A percentile compares a stretch with the other conserved stretches of the same genome.
Evolutionary conservation across 1,140 invertebrate species (phyloP).

Genomic region (Colletes latitarsis): DNA sequence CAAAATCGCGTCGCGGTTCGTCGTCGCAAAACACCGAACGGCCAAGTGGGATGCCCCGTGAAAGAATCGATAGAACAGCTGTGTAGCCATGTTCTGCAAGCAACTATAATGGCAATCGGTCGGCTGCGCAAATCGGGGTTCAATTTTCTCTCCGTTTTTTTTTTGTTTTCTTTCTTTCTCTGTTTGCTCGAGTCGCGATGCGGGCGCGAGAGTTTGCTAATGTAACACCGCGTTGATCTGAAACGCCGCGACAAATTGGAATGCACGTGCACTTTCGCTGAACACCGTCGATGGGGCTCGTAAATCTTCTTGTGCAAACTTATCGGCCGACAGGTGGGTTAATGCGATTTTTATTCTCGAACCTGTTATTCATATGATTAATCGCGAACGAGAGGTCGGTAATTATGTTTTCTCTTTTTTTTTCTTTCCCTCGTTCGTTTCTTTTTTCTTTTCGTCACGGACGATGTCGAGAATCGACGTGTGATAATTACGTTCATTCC

Average conservation of each 20-base stretch:
- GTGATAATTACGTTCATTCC: slow-evolving; percentile 24
- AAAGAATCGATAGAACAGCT: neutral
- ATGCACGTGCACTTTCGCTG: slow-evolving; percentile 39
- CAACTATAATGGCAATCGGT: neutral
- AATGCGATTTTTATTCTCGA: slow-evolving; percentile 49
- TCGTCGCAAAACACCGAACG: neutral
- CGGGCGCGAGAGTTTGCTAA: neutral
- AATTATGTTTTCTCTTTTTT: slow-evolving; percentile 36
- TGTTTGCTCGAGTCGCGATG: neutral
- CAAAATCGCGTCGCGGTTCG: neutral
- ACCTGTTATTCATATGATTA: slow-evolving; percentile 50
- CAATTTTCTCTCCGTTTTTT: neutral
- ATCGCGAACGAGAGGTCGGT: slow-evolving; percentile 24
- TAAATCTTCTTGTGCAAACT: slow-evolving; percentile 52
- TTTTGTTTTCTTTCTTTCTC: neutral
- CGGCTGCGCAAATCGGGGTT: neutral
- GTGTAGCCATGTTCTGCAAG: neutral
- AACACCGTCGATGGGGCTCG: slow-evolving; percentile 20
- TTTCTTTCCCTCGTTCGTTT: neutral
- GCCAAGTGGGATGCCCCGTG: neutral
- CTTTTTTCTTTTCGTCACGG: neutral
- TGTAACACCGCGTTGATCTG: slow-evolving; percentile 15
- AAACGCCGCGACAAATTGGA: slow-evolving; percentile 37
- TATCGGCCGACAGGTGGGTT: slow-evolving; percentile 42
- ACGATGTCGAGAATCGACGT: neutral